phyloP scores from a whole-genome alignment of 2,113 vertebrate genomes.

The Hiodon alosoides region DNA sequence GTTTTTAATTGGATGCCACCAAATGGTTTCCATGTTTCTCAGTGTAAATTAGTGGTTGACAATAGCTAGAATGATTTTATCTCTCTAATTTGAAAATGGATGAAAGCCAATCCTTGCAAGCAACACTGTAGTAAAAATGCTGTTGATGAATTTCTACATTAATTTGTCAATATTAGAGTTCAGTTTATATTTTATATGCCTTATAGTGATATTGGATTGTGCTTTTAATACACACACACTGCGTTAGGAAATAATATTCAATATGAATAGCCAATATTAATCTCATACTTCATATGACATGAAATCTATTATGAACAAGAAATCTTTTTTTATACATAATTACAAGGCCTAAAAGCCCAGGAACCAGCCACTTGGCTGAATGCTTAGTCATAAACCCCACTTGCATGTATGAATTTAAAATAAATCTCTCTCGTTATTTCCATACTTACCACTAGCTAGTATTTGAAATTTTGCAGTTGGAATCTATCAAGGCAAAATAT shows the following conservation, averaged over 20 bases:
- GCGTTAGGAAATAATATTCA: too few relatives aligned
- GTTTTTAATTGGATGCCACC: background rate
- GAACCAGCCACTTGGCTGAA: background rate
- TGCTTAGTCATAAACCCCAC: background rate
- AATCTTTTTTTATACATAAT: background rate
- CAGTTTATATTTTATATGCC: too few relatives aligned
- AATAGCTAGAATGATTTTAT: background rate
- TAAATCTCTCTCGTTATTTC: background rate
- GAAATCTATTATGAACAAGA: background rate
- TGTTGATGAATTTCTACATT: too few relatives aligned
- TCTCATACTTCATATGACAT: background rate
- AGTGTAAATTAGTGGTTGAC: background rate
- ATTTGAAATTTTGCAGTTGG: background rate
- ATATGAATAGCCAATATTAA: too few relatives aligned
- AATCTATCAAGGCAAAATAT: background rate
- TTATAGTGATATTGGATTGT: too few relatives aligned
- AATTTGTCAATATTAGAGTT: too few relatives aligned
- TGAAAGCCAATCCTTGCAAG: background rate
- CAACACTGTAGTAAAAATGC: too few relatives aligned
- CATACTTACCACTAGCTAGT: background rate
- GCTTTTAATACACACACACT: too few relatives aligned
- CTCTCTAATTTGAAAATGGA: background rate
- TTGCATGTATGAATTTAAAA: background rate
- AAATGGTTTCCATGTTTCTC: constrained; percentile 3
- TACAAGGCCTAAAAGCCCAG: background rate